Evolutionary conservation across 1,140 invertebrate genomes (phyloP).

Genomic region (Eumaeus atala): DNA sequence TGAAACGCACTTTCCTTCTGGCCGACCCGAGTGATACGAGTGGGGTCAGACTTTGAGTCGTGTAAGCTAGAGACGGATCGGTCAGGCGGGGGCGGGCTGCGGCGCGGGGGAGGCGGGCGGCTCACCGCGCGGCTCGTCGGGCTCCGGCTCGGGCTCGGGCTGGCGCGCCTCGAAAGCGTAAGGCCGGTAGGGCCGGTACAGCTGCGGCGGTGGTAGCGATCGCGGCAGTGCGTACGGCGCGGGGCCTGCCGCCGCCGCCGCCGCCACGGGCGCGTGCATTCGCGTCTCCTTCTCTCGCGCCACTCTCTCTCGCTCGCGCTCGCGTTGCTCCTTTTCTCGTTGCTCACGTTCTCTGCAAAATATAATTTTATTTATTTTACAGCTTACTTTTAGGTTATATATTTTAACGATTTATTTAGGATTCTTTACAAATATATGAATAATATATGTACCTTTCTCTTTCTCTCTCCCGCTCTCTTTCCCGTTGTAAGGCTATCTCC

Average conservation of each 20-base stretch:
- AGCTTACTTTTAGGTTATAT: too few relatives aligned
- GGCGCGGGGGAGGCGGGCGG: slow-evolving; percentile 12
- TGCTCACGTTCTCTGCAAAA: slow-evolving; percentile 53
- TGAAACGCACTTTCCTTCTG: too few relatives aligned
- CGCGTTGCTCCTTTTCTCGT: slow-evolving; percentile 52
- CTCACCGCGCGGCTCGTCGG: slow-evolving; percentile 25
- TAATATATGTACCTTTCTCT: slow-evolving; percentile 25
- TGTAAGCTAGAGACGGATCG: slow-evolving; percentile 9
- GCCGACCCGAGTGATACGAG: not conserved
- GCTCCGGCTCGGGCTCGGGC: slow-evolving; percentile 22
- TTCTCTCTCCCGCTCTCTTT: slow-evolving; percentile 44
- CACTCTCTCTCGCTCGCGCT: slow-evolving; percentile 47
- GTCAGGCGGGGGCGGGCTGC: slow-evolving; percentile 18
- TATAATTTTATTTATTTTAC: not conserved
- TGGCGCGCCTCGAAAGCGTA: slow-evolving; percentile 28
- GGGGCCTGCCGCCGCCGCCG: slow-evolving; percentile 36
- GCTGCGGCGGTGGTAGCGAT: slow-evolving; percentile 47
- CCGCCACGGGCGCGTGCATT: slow-evolving; percentile 26
- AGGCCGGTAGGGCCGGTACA: slow-evolving; percentile 42
- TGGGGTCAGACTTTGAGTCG: slow-evolving; percentile 11
- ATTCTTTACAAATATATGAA: too few relatives aligned
- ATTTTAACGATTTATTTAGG: too few relatives aligned
- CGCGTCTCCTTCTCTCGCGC: slow-evolving; percentile 45
- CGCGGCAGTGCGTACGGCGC: slow-evolving; percentile 39
- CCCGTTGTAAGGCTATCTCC: slow-evolving; percentile 46